Base-by-base conservation (phyloP, 2,113 vertebrate genomes). In the Melanotaenia duboulayi region DNA sequence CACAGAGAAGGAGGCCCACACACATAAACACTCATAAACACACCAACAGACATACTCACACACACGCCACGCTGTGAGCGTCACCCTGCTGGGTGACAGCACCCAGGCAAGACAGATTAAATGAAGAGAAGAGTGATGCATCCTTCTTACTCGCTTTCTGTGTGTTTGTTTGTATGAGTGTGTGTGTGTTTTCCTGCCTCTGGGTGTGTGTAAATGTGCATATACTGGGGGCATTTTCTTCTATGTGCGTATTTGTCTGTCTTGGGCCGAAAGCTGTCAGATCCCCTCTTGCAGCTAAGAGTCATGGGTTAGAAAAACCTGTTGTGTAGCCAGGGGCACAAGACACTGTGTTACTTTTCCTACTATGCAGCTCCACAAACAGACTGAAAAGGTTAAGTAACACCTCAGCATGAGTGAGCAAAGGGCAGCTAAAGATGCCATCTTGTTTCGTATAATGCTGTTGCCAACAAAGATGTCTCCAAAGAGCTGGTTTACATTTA, bases 281-380 rank as follows among this genome's bases (percentile, higher is more conserved):
- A 76, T 75, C 65, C 49, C 75, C 76, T 81, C 79, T 84, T 71
- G 57, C 60, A 68, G 81, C 72, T 58, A 58, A 80, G 75, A 80
- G 81, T 83, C 68, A 74, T 64, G 51, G 75, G 80, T 74, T 78
- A 72, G 59, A 82, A 80, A 81, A 83, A 74, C 77, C 81, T 76
- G 71, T 77, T 84, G 75, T 78, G 74, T 52, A 65, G 74, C 79
- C 67, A 5, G 4, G 20, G 74, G 81, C 61, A 23, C 17, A 16
- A 11, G 28, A 40, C 73, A 58, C 66, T 71, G 49, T 77, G 77
- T 69, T 68, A 23, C 46, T 74, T 86, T 84, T 58, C 24, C 68
- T 57, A 49, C 49, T 80, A 42, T 51, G 19, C 68, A 69, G 57
- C 52, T 40, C 54, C 28, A 65, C 39, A 59, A 68, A 28, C 65